Conservation (phyloP, 2,888 invertebrate genomes). For the Thecocarcelia acutangulata region DNA sequence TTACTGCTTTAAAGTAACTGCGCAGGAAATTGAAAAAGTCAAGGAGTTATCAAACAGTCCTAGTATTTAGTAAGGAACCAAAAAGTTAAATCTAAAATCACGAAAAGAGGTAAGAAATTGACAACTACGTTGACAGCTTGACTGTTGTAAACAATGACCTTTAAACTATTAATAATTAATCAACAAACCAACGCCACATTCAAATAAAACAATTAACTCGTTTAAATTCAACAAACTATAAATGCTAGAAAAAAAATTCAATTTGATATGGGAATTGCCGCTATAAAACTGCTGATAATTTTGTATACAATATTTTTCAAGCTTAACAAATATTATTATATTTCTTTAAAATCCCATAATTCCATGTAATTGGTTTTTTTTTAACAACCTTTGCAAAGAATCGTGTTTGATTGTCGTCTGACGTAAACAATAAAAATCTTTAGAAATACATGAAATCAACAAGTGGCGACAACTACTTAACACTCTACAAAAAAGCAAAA, state of each 20-base stretch:
- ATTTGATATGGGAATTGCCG: not conserved
- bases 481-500: constrained; percentile 25
- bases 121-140: no score
- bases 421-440: constrained; percentile 27
- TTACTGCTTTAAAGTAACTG: no score
- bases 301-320: not conserved
- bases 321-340: not conserved
- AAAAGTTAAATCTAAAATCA: no score
- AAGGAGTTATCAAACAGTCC: no score
- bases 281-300: not conserved
- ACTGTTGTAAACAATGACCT: no score
- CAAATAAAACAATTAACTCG: not conserved
- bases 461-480: constrained; percentile 55
- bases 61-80: no score
- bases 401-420: constrained; percentile 32
- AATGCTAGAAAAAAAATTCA: not conserved
- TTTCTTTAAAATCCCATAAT: constrained; percentile 48
- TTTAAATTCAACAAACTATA: not conserved
- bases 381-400: constrained; percentile 31
- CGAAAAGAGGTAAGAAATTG: no score
- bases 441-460: constrained; percentile 40
- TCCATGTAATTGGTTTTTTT: constrained; percentile 35
- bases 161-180: no score
- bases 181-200: not conserved
- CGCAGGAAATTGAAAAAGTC: no score